Evolutionary conservation across 2,797 vertebrate genomes (phyloP), one percentile per base, ranked within the genome.

Genomic region (Lerista edwardsae): DNA sequence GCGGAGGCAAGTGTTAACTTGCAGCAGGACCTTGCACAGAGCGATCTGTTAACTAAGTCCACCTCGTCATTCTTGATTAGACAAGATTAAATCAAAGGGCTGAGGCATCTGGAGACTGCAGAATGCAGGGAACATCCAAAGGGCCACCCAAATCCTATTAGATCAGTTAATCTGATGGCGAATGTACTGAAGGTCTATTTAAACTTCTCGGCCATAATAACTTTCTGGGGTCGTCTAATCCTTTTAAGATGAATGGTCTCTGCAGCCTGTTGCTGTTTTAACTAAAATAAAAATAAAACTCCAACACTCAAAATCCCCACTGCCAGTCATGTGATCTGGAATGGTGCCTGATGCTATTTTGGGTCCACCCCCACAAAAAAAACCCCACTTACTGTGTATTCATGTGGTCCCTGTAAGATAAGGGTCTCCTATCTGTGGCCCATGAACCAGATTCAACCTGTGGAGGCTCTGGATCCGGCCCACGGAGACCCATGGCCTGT

Each of bases 101-200:
- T 94, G 88, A 87, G 94, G 91, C 92, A 91, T 93, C 94, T 94
- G 95, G 92, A 94, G 92, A 84, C 92, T 94, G 89, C 88, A 86
- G 86, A 77, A 83, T 95, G 93, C 94, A 93, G 44, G 14, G 94
- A 94, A 93, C 92, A 94, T 94, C 92, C 89, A 92, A 95, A 95
- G 94, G 94, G 93, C 92, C 85, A 93, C 86, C 85, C 87, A 93
- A 96, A 96, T 96, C 95, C 94, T 96, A 94, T 97, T 96, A 96
- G 80, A 80, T 93, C 87, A 83, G 90, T 91, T 96, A 96, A 96
- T 96, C 94, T 94, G 23, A 21, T 95, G 94, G 92, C 96, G 91
- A 94, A 95, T 88, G 88, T 91, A 91, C 91, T 95, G 92, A 91
- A 94, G 89, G 93, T 94, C 93, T 92, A 78, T 86, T 91, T 91